A percentile compares a stretch with the other conserved stretches of the same genome.
phyloP scores from a whole-genome alignment of 2,888 invertebrate genomes.

The Macrosoma leucophasiata region DNA sequence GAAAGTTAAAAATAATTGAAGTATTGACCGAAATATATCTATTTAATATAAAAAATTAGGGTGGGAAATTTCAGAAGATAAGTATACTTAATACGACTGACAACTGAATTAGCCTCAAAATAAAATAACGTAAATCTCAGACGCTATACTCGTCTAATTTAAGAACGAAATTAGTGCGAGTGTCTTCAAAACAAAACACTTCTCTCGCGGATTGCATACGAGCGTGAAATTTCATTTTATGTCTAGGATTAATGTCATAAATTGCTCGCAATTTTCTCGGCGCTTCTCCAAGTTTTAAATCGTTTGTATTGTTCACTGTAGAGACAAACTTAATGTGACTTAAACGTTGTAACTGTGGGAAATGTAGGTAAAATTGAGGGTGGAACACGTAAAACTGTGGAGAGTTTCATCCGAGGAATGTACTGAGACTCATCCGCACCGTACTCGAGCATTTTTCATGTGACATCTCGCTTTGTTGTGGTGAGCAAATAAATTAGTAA shows the following conservation, averaged over 20 bases:
- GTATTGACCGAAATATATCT: no score
- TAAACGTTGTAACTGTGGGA: slow-evolving; percentile 44
- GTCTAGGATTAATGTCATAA: slow-evolving; percentile 59
- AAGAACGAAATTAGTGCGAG: slow-evolving; percentile 49
- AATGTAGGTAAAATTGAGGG: slow-evolving; percentile 53
- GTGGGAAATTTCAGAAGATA: no score
- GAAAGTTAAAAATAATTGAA: no score
- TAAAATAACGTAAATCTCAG: no score
- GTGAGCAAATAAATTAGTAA: slow-evolving; percentile 73
- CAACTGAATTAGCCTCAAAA: no score
- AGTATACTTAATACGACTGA: no score
- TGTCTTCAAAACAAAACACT: slow-evolving; percentile 46
- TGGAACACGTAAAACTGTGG: slow-evolving; percentile 55
- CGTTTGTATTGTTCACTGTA: slow-evolving; percentile 53
- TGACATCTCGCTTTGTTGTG: slow-evolving; percentile 74
- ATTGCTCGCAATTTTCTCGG: slow-evolving; percentile 47
- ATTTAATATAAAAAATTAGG: no score
- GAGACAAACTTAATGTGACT: slow-evolving; percentile 62
- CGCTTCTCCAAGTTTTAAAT: slow-evolving; percentile 50
- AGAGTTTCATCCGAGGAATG: slow-evolving; percentile 55
- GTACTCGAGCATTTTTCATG: slow-evolving; percentile 67
- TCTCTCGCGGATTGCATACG: slow-evolving; percentile 39
- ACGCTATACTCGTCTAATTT: slow-evolving; percentile 32
- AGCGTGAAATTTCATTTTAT: slow-evolving; percentile 54
- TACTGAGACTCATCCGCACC: slow-evolving; percentile 52